Conservation (phyloP, 2,797 vertebrate genomes). For the Carapus acus region DNA sequence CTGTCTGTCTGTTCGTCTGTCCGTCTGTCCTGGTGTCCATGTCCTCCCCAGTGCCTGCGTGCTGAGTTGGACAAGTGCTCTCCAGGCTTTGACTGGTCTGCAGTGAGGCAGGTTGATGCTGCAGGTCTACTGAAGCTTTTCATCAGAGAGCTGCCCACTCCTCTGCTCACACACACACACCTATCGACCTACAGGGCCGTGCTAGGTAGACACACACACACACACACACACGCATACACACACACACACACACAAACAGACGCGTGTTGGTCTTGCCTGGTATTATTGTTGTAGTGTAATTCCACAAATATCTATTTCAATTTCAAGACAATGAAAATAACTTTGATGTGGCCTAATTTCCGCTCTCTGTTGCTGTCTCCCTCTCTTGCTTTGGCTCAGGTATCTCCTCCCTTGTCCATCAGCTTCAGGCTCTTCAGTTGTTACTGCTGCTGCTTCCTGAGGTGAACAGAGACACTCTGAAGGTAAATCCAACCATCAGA, state of each 20-base stretch:
- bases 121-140: constrained; percentile 91
- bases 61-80: constrained; percentile 85
- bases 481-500: constrained; percentile 63
- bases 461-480: constrained; percentile 83
- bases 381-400: constrained; percentile 68
- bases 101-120: constrained; percentile 87
- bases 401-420: constrained; percentile 80
- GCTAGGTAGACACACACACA: constrained; percentile 71
- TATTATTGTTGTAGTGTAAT: too few species aligned
- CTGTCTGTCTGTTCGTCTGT: not conserved
- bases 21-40: too few species aligned
- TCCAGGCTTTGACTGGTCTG: constrained; percentile 87
- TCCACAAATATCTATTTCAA: too few species aligned
- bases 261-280: too few species aligned
- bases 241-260: too few species aligned
- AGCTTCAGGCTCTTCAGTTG: constrained; percentile 91
- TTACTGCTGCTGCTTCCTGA: constrained; percentile 88
- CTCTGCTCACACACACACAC: constrained; percentile 87
- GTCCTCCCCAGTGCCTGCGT: constrained; percentile 77
- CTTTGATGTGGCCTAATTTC: too few species aligned
- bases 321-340: too few species aligned
- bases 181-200: constrained; percentile 82
- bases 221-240: constrained; percentile 22
- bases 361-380: constrained; percentile 1
- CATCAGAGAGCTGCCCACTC: constrained; percentile 88